Evolutionary conservation across 2,797 vertebrate species (phyloP).

Genomic region (Typhlichthys subterraneus): DNA sequence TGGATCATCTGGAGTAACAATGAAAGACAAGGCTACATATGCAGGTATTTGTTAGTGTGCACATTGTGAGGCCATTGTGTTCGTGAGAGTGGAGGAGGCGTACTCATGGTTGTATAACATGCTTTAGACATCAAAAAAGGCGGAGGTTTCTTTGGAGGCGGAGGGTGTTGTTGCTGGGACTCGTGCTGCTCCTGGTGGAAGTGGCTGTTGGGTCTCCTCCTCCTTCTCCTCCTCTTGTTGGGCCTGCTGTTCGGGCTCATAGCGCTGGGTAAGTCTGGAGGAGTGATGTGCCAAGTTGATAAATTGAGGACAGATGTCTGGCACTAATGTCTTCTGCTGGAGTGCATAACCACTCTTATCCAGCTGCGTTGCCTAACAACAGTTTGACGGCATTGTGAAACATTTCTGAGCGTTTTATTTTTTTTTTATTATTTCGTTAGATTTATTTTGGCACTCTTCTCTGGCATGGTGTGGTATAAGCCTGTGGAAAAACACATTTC

Average conservation of each 20-base stretch:
- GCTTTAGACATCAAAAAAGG: constrained; percentile 75
- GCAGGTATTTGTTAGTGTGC: constrained; percentile 75
- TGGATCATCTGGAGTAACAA: constrained; percentile 71
- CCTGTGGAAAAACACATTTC: too few relatives aligned
- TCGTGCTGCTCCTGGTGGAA: constrained; percentile 97
- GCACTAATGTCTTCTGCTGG: not conserved
- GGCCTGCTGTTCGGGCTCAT: constrained; percentile 95
- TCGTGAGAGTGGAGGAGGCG: not conserved
- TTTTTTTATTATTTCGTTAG: too few relatives aligned
- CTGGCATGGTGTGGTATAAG: too few relatives aligned
- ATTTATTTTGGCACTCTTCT: not conserved
- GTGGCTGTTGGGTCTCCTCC: constrained; percentile 93
- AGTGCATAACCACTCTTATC: not conserved
- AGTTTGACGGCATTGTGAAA: not conserved
- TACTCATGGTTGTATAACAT: too few relatives aligned
- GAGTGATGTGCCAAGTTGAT: not conserved
- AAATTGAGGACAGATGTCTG: not conserved
- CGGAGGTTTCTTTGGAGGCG: constrained; percentile 58
- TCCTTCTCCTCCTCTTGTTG: constrained; percentile 88
- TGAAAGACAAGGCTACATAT: constrained; percentile 90
- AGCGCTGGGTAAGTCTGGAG: constrained; percentile 83
- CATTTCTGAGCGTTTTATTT: not conserved
- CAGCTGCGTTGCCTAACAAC: not conserved
- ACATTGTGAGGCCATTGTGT: not conserved
- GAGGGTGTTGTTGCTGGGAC: constrained; percentile 71